phyloP scores from a whole-genome alignment of 2,888 invertebrate species.

The Limnephilus lunatus region DNA sequence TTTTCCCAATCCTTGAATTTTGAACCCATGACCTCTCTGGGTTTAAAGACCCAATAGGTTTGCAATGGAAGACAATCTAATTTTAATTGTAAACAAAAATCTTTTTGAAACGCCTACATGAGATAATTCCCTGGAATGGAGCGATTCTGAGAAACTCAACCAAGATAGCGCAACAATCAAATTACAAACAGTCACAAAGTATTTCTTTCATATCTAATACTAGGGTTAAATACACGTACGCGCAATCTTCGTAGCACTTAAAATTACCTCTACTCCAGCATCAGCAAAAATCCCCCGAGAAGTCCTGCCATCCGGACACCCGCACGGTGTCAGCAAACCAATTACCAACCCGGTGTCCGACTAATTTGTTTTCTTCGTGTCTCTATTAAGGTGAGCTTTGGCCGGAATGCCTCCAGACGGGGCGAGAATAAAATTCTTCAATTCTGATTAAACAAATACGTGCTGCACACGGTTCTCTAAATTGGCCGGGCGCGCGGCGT shows the following conservation, averaged over 20 bases:
- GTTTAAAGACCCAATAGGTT: too few species aligned
- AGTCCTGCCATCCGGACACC: neutral
- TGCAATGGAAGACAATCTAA: neutral
- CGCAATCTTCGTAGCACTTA: neutral
- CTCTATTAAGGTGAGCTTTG: constrained; percentile 10
- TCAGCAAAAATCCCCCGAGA: neutral
- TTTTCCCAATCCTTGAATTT: too few species aligned
- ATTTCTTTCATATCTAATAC: neutral
- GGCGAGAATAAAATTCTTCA: constrained; percentile 25
- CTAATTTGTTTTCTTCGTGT: constrained; percentile 34
- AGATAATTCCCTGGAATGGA: neutral
- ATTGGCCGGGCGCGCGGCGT: constrained; percentile 28
- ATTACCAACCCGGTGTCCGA: constrained; percentile 31
- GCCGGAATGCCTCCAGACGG: constrained; percentile 23
- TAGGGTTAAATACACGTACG: neutral
- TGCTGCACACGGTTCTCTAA: constrained; percentile 26
- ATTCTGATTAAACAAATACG: constrained; percentile 50
- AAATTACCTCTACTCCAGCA: neutral
- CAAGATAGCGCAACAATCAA: neutral
- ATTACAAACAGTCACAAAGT: neutral
- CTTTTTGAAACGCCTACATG: too few species aligned
- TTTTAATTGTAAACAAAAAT: neutral
- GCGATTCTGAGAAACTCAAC: neutral
- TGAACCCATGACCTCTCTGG: too few species aligned
- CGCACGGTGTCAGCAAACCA: constrained; percentile 17